A percentile compares a stretch with the other conserved stretches of the same genome.
phyloP scores from a whole-genome alignment of 2,888 invertebrate genomes.

The Cheilosia soror region DNA sequence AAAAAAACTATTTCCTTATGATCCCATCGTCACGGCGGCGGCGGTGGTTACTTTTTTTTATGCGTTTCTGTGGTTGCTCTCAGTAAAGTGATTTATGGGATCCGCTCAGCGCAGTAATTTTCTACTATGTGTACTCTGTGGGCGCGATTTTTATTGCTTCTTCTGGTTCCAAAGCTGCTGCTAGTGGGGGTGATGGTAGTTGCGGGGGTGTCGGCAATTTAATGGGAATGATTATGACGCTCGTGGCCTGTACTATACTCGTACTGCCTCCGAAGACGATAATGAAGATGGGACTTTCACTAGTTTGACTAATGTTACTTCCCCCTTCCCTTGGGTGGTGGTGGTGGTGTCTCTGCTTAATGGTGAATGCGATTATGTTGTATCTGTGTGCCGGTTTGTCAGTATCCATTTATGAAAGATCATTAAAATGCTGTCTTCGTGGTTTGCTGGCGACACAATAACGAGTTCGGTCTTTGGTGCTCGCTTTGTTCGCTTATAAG shows the following conservation, averaged over 20 bases:
- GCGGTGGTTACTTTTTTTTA: slow-evolving; percentile 62
- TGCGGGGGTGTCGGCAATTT: slow-evolving; percentile 77
- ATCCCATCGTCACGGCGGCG: slow-evolving; percentile 49
- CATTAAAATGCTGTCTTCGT: slow-evolving; percentile 63
- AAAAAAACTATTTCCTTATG: slow-evolving; percentile 40
- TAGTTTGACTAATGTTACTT: slow-evolving; percentile 60
- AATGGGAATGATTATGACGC: slow-evolving; percentile 61
- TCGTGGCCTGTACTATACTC: slow-evolving; percentile 52
- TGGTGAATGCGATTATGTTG: slow-evolving; percentile 65
- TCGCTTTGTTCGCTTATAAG: slow-evolving; percentile 55
- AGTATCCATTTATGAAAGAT: slow-evolving; percentile 73
- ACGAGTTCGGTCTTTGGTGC: slow-evolving; percentile 37
- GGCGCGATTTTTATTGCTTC: slow-evolving; percentile 42
- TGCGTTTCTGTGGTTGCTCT: slow-evolving; percentile 41
- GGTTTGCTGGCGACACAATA: slow-evolving; percentile 49
- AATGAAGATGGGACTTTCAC: slow-evolving; percentile 63
- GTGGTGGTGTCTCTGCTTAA: slow-evolving; percentile 44
- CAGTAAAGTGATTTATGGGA: slow-evolving; percentile 58
- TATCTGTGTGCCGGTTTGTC: slow-evolving; percentile 58
- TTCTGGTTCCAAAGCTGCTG: not conserved
- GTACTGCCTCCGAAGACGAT: slow-evolving; percentile 43
- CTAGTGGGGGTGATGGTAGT: slow-evolving; percentile 9
- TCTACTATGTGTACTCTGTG: slow-evolving; percentile 36
- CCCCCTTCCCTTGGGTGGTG: slow-evolving; percentile 5
- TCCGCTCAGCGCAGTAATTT: slow-evolving; percentile 48